Evolutionary conservation across 2,113 vertebrate genomes (phyloP).

Genomic region (Xiphorhynchus elegans): DNA sequence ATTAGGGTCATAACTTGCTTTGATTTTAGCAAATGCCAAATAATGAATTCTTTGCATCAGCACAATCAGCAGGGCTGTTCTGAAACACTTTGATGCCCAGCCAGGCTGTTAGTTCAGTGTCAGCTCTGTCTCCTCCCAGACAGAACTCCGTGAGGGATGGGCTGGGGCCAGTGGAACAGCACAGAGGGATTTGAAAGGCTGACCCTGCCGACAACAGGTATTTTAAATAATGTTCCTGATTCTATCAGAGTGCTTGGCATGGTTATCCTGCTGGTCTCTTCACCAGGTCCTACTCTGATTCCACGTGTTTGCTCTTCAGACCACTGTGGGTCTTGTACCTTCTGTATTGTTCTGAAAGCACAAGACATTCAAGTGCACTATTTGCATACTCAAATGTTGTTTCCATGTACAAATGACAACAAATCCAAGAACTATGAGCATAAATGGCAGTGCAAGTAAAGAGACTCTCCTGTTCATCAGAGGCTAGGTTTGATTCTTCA

Average conservation of each 20-base stretch:
- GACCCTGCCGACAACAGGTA: background rate
- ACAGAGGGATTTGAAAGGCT: background rate
- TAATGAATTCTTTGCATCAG: constrained; percentile 15
- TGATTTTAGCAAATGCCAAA: constrained; percentile 34
- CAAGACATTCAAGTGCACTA: background rate
- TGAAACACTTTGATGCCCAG: constrained; percentile 24
- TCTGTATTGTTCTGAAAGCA: background rate
- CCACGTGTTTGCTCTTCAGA: background rate
- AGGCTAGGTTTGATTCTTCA: background rate
- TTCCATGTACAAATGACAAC: constrained; percentile 15
- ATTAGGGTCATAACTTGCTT: background rate
- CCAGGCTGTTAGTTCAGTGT: background rate
- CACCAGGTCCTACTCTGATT: background rate
- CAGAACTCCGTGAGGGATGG: background rate
- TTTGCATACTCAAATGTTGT: constrained; percentile 8
- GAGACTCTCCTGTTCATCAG: background rate
- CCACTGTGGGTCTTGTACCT: background rate
- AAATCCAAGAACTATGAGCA: background rate
- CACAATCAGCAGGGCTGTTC: background rate
- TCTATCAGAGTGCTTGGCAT: background rate
- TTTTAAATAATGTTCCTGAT: background rate
- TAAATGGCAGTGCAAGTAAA: background rate
- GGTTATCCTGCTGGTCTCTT: background rate
- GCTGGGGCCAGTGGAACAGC: background rate
- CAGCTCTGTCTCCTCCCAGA: background rate